Conservation (phyloP, 2,888 invertebrate genomes). For the Julus scandinavius region DNA sequence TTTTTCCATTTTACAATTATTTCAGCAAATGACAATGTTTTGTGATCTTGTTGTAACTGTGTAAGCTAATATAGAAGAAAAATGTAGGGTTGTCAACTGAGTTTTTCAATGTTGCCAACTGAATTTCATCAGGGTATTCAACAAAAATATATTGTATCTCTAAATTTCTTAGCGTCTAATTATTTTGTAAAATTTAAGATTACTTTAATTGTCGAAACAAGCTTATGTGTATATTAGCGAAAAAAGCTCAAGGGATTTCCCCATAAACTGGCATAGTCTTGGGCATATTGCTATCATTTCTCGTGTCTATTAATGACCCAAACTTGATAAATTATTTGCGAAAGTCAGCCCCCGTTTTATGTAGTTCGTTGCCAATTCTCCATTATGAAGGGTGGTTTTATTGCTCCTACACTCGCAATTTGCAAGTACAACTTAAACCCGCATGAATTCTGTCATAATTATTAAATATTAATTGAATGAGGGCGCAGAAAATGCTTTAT, state of each 20-base stretch:
- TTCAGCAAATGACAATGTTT: too few species aligned
- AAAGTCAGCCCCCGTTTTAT: background rate
- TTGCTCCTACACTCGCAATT: constrained; percentile 21
- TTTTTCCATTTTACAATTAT: too few species aligned
- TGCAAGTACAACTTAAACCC: constrained; percentile 33
- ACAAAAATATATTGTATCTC: too few species aligned
- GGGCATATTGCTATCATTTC: background rate
- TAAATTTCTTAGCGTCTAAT: too few species aligned
- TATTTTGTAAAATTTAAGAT: too few species aligned
- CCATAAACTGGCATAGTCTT: background rate
- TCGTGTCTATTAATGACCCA: background rate
- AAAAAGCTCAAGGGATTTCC: background rate
- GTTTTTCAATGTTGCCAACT: too few species aligned
- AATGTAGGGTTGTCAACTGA: too few species aligned
- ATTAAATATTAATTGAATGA: constrained; percentile 26
- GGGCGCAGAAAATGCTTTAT: constrained; percentile 24
- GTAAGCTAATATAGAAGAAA: too few species aligned
- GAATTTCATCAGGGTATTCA: too few species aligned
- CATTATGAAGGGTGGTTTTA: background rate
- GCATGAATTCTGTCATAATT: constrained; percentile 33
- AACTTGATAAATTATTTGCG: constrained; percentile 14
- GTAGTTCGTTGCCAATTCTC: background rate
- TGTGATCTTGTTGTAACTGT: too few species aligned
- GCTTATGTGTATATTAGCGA: too few species aligned
- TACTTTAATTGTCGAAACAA: too few species aligned